A percentile compares a stretch with the other conserved stretches of the same genome.
Conservation (phyloP, 2,113 vertebrate genomes). For the Paradoxurus hermaphroditus region DNA sequence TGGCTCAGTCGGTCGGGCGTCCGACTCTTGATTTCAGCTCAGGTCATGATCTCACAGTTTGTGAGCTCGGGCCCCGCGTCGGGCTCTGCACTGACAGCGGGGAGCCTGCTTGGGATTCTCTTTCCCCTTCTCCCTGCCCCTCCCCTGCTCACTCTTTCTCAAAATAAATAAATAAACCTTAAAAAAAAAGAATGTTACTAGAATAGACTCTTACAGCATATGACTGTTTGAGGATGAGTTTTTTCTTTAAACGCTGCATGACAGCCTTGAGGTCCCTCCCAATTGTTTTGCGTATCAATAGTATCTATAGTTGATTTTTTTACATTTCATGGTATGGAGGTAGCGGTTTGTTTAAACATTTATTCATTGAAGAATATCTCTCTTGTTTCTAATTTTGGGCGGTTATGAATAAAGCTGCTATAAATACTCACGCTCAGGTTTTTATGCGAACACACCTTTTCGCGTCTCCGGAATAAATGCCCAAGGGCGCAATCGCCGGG, state of each 20-base stretch:
- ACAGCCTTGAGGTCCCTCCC: neutral
- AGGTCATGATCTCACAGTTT: too few relatives aligned
- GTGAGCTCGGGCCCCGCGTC: too few relatives aligned
- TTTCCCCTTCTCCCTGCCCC: too few relatives aligned
- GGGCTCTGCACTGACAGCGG: too few relatives aligned
- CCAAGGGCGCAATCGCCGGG: neutral
- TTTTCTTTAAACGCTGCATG: neutral
- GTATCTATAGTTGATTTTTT: neutral
- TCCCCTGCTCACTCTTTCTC: too few relatives aligned
- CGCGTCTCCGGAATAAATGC: neutral
- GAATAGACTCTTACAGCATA: neutral
- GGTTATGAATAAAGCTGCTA: neutral
- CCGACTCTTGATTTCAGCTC: too few relatives aligned
- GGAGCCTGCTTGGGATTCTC: too few relatives aligned
- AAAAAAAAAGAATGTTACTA: neutral
- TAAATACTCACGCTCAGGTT: neutral
- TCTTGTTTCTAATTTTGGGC: neutral
- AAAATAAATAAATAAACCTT: too few relatives aligned
- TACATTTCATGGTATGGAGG: neutral
- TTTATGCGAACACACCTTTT: slow-evolving; percentile 34
- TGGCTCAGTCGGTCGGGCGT: too few relatives aligned
- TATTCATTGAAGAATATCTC: neutral
- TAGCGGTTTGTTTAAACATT: neutral
- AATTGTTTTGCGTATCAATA: neutral
- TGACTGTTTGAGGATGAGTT: neutral